Evolutionary conservation across 2,113 vertebrate species (phyloP), one percentile per base, ranked within the genome.

Genomic region (Ondatra zibethicus): DNA sequence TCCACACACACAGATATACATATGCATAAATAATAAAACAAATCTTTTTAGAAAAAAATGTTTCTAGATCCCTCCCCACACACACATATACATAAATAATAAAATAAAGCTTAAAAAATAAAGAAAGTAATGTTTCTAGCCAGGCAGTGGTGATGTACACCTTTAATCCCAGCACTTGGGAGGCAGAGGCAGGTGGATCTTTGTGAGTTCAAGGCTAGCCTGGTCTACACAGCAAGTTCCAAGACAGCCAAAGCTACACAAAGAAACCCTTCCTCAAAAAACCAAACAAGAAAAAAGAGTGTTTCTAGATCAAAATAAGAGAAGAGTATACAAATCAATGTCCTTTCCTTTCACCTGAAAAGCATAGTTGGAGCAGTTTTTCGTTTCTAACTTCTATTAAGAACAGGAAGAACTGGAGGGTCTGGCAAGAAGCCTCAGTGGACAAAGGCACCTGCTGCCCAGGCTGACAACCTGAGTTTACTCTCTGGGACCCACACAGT

Each of bases 281-380:
- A 66, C 1, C 4, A 70, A 72, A 33, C 31, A 61, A 61, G 58
- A 66, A 72, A 72, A 33, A 50, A 9, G 31, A 72, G 45, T 17
- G 47, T 50, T 45, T 66, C 39, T 33, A 47, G 42, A 47, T 31
- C 14, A 66, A 65, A 65, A 65, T 39, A 19, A 21, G 58, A 50
- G 39, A 50, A 36, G 23, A 14, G 13, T 45, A 82, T 93, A 89
- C 39, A 97, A 66, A 92, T 77, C 50, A 76, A 36, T 33, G 50
- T 25, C 25, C 47, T 16, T 80, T 81, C 33, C 55, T 96, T 90
- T 85, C 1, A 80, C 45, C 93, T 94, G 52, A 81, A 88, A 94
- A 89, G 9, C 29, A 78, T 61, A 58, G 3, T 25, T 50, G 36
- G 39, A 23, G 9, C 29, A 47, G 14, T 36, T 68, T 50, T 65